Evolutionary conservation across 2,888 invertebrate species (phyloP), one percentile per base, ranked within the genome.

Genomic region (Nomada ruficornis): DNA sequence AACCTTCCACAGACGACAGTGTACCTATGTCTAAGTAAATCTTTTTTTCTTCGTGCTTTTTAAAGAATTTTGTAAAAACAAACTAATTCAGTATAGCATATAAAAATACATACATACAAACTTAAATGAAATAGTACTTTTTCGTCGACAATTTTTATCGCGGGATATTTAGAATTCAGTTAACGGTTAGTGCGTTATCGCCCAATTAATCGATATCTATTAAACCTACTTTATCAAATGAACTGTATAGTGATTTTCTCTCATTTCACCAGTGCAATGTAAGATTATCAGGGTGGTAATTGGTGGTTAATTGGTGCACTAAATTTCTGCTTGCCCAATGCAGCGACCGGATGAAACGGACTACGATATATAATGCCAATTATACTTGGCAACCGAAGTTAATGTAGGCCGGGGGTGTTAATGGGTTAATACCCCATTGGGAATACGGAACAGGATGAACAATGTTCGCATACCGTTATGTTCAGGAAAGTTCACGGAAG

Each of bases 321-420:
- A 84, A 84, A 83, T 84, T 71, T 60, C 59, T 76, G 72, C 83
- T 74, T 84, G 79, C 79, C 83, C 69, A 11, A 65, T 65, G 76
- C 84, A 83, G 83, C 64, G 52, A 52, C 67, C 83, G 83, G 77
- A 79, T 79, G 83, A 83, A 79, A 79, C 83, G 57, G 79, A 83
- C 70, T 74, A 67, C 60, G 79, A 83, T 80, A 80, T 83, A 84
- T 77, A 77, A 68, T 73, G 76, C 84, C 80, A 84, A 84, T 84
- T 84, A 81, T 84, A 84, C 68, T 80, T 75, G 80, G 84, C 84
- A 75, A 84, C 77, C 84, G 55, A 77, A 84, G 84, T 84, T 84
- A 84, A 84, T 80, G 77, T 63, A 69, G 84, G 75, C 77, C 73
- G 68, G 57, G 50, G 68, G 72, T 80, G 84, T 84, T 84, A 84